A percentile compares a stretch with the other conserved stretches of the same genome.
These are phyloP conservation scores for Xestia c-nigrum DNA, from an alignment of 2,888 invertebrate species.

Conservation along the genomic window DNA sequence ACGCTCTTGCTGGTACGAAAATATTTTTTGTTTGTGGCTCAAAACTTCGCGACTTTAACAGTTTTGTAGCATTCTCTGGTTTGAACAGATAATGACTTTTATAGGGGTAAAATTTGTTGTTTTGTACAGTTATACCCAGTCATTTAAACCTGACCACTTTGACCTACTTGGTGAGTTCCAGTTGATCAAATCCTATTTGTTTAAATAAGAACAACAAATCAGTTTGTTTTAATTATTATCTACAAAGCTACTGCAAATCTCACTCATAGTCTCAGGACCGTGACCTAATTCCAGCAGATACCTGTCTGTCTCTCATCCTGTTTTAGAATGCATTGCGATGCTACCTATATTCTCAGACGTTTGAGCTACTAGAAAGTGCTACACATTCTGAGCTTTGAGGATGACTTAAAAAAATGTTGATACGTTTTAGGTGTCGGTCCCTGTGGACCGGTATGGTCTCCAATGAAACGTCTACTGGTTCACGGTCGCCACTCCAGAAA, in stretches of 20 bases:
- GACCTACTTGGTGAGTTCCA: neutral
- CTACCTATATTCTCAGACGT: slow-evolving; percentile 27
- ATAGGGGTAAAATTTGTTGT: too few relatives aligned
- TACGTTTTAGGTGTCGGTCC: too few relatives aligned
- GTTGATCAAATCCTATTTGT: neutral
- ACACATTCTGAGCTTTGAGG: neutral
- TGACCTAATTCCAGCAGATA: slow-evolving; percentile 45
- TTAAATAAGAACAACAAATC: slow-evolving; percentile 41
- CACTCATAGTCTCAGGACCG: slow-evolving; percentile 25
- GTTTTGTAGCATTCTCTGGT: neutral
- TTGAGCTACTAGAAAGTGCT: slow-evolving; percentile 12
- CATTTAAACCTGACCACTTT: neutral
- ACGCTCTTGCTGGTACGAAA: neutral
- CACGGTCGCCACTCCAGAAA: too few relatives aligned
- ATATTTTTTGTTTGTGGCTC: neutral
- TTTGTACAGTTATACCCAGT: neutral
- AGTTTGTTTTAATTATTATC: slow-evolving; percentile 29
- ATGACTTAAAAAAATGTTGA: neutral
- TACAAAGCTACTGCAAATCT: slow-evolving; percentile 40
- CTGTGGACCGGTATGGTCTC: too few relatives aligned
- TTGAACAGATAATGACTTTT: neutral
- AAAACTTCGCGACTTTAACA: neutral
- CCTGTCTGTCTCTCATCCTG: slow-evolving; percentile 19
- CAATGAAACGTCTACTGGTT: too few relatives aligned
- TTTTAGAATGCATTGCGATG: slow-evolving; percentile 42